These are phyloP conservation scores for Pheosia tremula DNA, from an alignment of 2,888 invertebrate genomes.

Conservation along the genomic window DNA sequence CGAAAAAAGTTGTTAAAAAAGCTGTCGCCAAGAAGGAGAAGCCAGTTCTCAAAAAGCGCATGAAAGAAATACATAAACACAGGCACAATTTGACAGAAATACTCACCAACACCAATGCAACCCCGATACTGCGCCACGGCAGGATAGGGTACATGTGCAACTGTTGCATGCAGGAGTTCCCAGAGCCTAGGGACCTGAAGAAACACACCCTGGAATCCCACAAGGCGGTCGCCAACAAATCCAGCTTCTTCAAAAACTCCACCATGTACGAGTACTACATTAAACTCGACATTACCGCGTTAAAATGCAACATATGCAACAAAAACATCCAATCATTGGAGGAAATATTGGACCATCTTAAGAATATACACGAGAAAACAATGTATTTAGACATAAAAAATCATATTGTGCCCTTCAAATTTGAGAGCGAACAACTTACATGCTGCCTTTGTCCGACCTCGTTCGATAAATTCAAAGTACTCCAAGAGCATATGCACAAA, in stretches of 20 bases:
- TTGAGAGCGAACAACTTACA: conserved; percentile 30
- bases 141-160: conserved; percentile 56
- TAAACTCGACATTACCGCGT: conserved; percentile 54
- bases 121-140: conserved; percentile 46
- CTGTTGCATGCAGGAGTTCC: conserved; percentile 47
- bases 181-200: conserved; percentile 52
- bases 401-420: conserved; percentile 41
- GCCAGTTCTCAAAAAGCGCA: background rate
- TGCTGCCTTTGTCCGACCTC: conserved; percentile 41
- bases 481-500: conserved; percentile 53
- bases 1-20: background rate
- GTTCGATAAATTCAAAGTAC: conserved; percentile 40
- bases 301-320: conserved; percentile 36
- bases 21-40: background rate
- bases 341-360: conserved; percentile 24
- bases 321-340: conserved; percentile 19
- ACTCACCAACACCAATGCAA: conserved; percentile 52
- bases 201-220: conserved; percentile 48
- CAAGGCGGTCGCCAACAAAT: conserved; percentile 28
- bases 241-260: conserved; percentile 38
- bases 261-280: conserved; percentile 38
- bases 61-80: conserved; percentile 41
- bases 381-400: conserved; percentile 38
- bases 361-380: conserved; percentile 20
- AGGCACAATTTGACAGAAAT: conserved; percentile 48